These are phyloP conservation scores for Hydrolagus affinis DNA, from an alignment of 2,113 vertebrate genomes.

Conservation along the genomic window DNA sequence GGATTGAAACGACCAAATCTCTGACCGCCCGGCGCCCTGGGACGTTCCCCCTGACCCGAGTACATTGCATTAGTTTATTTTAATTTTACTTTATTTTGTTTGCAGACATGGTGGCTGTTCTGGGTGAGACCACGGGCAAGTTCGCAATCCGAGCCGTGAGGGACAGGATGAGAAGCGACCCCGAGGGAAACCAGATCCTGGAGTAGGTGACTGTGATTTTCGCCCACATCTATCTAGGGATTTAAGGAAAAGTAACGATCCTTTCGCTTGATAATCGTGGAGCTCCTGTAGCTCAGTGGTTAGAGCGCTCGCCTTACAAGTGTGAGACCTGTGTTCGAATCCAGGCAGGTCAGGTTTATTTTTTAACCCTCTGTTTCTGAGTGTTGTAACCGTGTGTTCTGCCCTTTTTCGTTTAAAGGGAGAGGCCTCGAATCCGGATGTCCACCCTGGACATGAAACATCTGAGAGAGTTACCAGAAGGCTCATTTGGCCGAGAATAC, in stretches of 20 bases:
- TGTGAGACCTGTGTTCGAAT: no score
- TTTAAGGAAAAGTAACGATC: no score
- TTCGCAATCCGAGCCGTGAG: constrained; percentile 64
- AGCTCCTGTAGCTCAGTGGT: no score
- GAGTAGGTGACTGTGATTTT: constrained; percentile 49
- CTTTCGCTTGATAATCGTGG: no score
- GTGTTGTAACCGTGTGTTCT: neutral
- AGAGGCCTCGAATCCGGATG: constrained; percentile 76
- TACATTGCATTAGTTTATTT: neutral
- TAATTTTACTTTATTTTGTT: constrained; percentile 36
- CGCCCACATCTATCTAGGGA: no score
- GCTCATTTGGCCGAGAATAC: constrained; percentile 77
- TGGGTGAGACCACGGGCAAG: constrained; percentile 83
- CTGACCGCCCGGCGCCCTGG: neutral
- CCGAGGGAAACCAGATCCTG: constrained; percentile 75
- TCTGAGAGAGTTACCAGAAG: constrained; percentile 66
- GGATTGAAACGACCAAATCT: neutral
- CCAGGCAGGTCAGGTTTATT: no score
- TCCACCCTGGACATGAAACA: constrained; percentile 67
- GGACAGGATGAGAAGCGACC: constrained; percentile 74
- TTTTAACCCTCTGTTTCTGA: no score
- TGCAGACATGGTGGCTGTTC: constrained; percentile 93
- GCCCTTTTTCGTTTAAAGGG: constrained; percentile 50
- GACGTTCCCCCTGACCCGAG: neutral
- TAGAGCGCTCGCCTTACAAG: no score